These are phyloP conservation scores for Trinectes maculatus DNA, from an alignment of 2,113 vertebrate species.

Conservation along the genomic window DNA sequence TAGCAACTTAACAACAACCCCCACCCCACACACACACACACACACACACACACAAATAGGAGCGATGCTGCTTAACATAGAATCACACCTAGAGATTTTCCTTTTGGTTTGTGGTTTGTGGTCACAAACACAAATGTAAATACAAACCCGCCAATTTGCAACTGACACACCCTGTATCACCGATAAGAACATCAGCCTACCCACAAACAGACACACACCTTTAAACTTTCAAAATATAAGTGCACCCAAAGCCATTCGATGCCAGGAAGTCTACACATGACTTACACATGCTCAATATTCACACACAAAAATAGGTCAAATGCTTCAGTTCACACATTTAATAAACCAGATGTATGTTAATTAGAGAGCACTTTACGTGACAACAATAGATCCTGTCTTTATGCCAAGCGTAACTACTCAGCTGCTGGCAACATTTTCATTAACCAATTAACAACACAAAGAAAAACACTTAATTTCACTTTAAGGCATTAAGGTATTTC, in stretches of 20 bases:
- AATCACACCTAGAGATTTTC: constrained; percentile 24
- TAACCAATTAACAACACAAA: too few relatives aligned
- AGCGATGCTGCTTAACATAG: background rate
- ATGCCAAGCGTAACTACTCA: too few relatives aligned
- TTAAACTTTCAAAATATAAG: background rate
- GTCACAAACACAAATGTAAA: constrained; percentile 11
- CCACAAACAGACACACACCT: background rate
- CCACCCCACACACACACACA: background rate
- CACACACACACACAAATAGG: constrained; percentile 18
- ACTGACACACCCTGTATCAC: background rate
- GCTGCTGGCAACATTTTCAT: too few relatives aligned
- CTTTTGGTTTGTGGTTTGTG: constrained; percentile 45
- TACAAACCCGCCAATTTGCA: background rate
- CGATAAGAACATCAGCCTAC: constrained; percentile 20
- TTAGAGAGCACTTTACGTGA: too few relatives aligned
- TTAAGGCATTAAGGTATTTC: too few relatives aligned
- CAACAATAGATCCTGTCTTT: too few relatives aligned
- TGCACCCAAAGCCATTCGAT: background rate
- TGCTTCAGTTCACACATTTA: too few relatives aligned
- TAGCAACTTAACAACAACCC: constrained; percentile 36
- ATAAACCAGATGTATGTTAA: too few relatives aligned
- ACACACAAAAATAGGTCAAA: too few relatives aligned
- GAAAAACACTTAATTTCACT: too few relatives aligned
- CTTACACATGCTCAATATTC: too few relatives aligned
- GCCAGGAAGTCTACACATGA: too few relatives aligned